Evolutionary conservation across 2,113 vertebrate genomes (phyloP), one percentile per base, ranked within the genome.

Genomic region (Platanista minor): DNA sequence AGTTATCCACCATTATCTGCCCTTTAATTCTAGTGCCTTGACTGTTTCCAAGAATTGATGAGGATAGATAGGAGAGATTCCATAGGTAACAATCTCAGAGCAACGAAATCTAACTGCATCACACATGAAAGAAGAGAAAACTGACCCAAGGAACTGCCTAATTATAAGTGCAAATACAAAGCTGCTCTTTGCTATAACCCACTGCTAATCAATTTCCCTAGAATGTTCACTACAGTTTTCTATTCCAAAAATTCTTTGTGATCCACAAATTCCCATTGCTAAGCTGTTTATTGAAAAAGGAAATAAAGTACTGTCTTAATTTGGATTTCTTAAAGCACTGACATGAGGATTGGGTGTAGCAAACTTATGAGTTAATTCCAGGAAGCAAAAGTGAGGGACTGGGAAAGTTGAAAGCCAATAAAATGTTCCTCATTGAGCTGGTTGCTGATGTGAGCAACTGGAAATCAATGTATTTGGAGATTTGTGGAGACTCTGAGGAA

Each of bases 101-200:
- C n/a, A 49, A 64, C 57, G 39, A 96, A 83, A 43, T 33, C 13
- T 49, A 83, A 91, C 13, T n/a, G 43, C 6, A 61, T 57, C n/a
- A 46, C 8, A 80, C 17, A 69, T 27, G 39, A 85, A 67, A 92
- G 15, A 94, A 72, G 18, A 78, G 11, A 82, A 93, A 89, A 90
- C 1, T 87, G 23, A 67, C 31, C 36, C 46, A 21, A 54, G 6
- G 8, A n/a, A 93, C 27, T 66, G 29, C 61, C n/a, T 69, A 59
- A 96, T 66, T 77, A 87, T 43, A 92, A 86, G 80, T 59, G 62
- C n/a, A 92, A 82, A 61, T 62, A n/a, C 15, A n/a, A 89, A 80
- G 18, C 23, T 72, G 23, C 2, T 74, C 18, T 59, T 74, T 23
- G 82, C 8, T 46, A 54, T 39, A 72, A 62, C 11, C 67, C 61